phyloP scores from a whole-genome alignment of 2,113 vertebrate genomes.

The Solea senegalensis region DNA sequence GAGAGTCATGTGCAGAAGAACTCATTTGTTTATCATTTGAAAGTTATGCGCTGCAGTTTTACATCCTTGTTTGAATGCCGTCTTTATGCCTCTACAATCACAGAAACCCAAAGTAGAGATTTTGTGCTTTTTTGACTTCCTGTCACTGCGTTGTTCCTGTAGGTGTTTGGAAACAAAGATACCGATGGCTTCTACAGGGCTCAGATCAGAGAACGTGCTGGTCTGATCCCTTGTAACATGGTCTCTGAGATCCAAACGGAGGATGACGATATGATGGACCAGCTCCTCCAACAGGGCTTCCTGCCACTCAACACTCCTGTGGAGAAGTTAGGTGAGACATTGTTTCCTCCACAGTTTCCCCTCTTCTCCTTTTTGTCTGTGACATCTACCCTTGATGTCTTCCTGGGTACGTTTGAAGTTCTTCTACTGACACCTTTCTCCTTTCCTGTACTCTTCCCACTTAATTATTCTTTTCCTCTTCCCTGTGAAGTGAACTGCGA shows the following conservation, averaged over 20 bases:
- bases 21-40: too few relatives aligned
- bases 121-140: neutral
- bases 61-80: too few relatives aligned
- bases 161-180: slow-evolving; percentile 97
- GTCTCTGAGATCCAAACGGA: slow-evolving; percentile 97
- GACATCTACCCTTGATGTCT: slow-evolving; percentile 18
- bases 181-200: slow-evolving; percentile 96
- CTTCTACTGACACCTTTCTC: slow-evolving; percentile 32
- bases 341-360: neutral
- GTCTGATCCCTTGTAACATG: slow-evolving; percentile 98
- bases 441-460: slow-evolving; percentile 58
- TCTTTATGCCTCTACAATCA: too few relatives aligned
- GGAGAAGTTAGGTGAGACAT: slow-evolving; percentile 88
- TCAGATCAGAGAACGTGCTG: slow-evolving; percentile 87
- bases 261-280: slow-evolving; percentile 94
- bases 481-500: slow-evolving; percentile 84
- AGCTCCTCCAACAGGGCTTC: slow-evolving; percentile 95
- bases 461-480: slow-evolving; percentile 74
- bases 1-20: too few relatives aligned
- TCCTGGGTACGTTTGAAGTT: neutral
- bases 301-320: slow-evolving; percentile 95
- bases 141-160: slow-evolving; percentile 19
- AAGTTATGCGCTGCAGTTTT: too few relatives aligned
- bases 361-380: neutral
- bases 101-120: too few relatives aligned